These are phyloP conservation scores for Heliconius ismenius DNA, from an alignment of 2,888 invertebrate species.

Conservation along the genomic window DNA sequence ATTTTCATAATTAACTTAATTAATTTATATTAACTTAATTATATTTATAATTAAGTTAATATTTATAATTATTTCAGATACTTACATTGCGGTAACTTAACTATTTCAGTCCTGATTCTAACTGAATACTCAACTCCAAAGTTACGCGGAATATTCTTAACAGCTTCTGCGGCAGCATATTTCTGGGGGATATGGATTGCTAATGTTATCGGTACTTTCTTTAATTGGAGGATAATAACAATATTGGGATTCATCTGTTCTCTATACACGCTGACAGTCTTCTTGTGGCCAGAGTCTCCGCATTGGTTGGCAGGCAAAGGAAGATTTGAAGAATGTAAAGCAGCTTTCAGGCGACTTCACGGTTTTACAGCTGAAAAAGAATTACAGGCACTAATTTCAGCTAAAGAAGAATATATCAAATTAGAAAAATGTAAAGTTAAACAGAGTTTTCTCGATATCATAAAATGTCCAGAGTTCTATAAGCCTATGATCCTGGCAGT, in stretches of 20 bases:
- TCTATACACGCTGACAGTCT: conserved; percentile 16
- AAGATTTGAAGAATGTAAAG: conserved; percentile 54
- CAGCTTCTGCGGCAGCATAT: conserved; percentile 49
- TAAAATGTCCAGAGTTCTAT: conserved; percentile 53
- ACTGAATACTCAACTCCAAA: conserved; percentile 51
- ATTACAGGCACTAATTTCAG: not conserved
- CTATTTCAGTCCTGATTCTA: conserved; percentile 46
- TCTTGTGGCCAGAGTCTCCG: conserved; percentile 46
- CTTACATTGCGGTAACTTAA: conserved; percentile 40
- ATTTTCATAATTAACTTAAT: too few species aligned
- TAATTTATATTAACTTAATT: too few species aligned
- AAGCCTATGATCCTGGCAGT: conserved; percentile 53
- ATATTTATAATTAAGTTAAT: not conserved
- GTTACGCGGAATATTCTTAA: conserved; percentile 50
- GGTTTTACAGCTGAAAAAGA: conserved; percentile 48
- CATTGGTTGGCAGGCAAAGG: conserved; percentile 60
- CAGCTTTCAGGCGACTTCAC: conserved; percentile 56
- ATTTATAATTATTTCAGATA: conserved; percentile 13
- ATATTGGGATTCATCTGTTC: conserved; percentile 41
- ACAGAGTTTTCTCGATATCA: conserved; percentile 36
- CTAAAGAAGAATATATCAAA: conserved; percentile 5
- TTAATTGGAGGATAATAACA: conserved; percentile 50
- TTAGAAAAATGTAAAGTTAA: conserved; percentile 15
- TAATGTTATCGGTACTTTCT: conserved; percentile 52
- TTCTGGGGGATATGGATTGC: conserved; percentile 53